phyloP scores from a whole-genome alignment of 2,797 vertebrate species.

The Hyperoplus lanceolatus region DNA sequence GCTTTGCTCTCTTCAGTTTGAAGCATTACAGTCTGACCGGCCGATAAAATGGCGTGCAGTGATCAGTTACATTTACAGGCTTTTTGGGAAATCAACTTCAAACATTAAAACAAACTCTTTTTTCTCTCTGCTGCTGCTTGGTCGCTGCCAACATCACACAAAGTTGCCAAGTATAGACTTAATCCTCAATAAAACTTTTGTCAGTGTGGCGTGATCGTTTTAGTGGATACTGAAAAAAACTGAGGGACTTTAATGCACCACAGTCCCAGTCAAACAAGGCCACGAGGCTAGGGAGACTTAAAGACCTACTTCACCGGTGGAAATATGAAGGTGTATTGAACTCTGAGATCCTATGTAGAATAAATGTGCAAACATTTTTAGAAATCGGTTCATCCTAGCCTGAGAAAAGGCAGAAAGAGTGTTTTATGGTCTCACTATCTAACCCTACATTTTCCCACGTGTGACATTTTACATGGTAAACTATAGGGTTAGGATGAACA shows the following conservation, averaged over 20 bases:
- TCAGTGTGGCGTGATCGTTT: conserved; percentile 44
- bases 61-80: conserved; percentile 41
- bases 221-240: conserved; percentile 42
- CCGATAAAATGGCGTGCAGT: conserved; percentile 28
- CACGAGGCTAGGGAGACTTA: conserved; percentile 34
- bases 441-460: too few species aligned
- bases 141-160: conserved; percentile 46
- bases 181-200: conserved; percentile 57
- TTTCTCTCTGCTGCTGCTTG: conserved; percentile 29
- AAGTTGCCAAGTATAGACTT: conserved; percentile 63
- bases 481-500: too few species aligned
- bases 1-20: conserved; percentile 25
- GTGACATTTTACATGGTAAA: too few species aligned
- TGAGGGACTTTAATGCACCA: conserved; percentile 32
- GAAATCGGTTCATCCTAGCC: too few species aligned
- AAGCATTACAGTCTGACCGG: conserved; percentile 39
- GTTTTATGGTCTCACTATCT: too few species aligned
- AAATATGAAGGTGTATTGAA: too few species aligned
- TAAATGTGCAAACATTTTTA: too few species aligned
- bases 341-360: too few species aligned
- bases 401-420: too few species aligned
- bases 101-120: conserved; percentile 22
- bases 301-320: not conserved
- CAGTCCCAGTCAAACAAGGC: conserved; percentile 45
- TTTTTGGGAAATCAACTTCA: conserved; percentile 52